A percentile compares a stretch with the other conserved stretches of the same genome.
These are phyloP conservation scores for Netelia inedita DNA, from an alignment of 2,888 invertebrate species.

Conservation along the genomic window DNA sequence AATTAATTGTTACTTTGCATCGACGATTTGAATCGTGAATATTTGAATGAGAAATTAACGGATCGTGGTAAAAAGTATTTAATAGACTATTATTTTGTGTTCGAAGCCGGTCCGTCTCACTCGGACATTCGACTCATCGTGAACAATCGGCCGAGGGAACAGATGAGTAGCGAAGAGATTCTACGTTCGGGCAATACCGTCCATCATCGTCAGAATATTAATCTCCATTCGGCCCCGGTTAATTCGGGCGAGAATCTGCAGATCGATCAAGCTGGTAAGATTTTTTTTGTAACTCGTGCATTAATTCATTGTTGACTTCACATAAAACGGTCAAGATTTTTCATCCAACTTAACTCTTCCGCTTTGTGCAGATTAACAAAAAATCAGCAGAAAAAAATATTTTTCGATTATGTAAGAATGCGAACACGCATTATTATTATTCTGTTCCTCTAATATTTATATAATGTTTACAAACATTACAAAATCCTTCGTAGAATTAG, in stretches of 20 bases:
- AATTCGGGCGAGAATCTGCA: constrained; percentile 85
- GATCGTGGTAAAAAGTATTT: not conserved
- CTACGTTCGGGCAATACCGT: constrained; percentile 82
- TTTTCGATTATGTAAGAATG: no score
- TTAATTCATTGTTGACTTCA: no score
- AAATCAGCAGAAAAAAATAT: no score
- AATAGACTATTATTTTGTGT: constrained; percentile 23
- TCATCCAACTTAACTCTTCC: no score
- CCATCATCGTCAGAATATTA: constrained; percentile 83
- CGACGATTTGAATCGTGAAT: no score
- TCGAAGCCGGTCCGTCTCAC: constrained; percentile 90
- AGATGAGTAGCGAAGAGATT: constrained; percentile 93
- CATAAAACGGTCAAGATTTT: no score
- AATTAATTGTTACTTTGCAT: not conserved
- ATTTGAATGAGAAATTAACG: not conserved
- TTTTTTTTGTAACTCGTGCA: not conserved
- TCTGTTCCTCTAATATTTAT: no score
- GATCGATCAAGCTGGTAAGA: constrained; percentile 78
- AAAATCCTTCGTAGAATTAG: no score
- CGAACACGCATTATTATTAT: no score
- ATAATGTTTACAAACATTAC: no score
- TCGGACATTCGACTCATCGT: constrained; percentile 93
- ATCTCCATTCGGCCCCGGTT: constrained; percentile 83
- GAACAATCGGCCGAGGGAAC: constrained; percentile 92
- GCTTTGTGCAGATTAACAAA: no score